These are phyloP conservation scores for Caenorhabditis latens DNA, from an alignment of 1,140 invertebrate genomes.

Conservation along the genomic window DNA sequence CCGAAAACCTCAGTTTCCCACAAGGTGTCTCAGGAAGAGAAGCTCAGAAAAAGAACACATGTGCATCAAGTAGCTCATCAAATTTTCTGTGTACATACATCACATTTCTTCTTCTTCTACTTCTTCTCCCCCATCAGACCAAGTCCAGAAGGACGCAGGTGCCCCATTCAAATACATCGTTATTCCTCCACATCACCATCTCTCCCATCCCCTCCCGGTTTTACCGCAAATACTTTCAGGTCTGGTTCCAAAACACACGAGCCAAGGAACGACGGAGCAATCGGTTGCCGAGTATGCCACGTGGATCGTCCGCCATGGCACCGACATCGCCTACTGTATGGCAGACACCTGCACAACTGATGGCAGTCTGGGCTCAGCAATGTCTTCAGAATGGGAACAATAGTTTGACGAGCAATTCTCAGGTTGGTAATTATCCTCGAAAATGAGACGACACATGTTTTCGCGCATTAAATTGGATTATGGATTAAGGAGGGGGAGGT, in stretches of 20 bases:
- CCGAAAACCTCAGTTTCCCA: conserved; percentile 19
- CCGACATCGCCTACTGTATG: neutral
- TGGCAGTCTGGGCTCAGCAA: conserved; percentile 63
- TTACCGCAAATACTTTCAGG: conserved; percentile 74
- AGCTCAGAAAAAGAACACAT: conserved; percentile 5
- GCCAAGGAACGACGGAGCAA: conserved; percentile 86
- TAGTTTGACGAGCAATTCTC: conserved; percentile 21
- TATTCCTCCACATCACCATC: conserved; percentile 11
- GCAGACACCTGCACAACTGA: conserved; percentile 58
- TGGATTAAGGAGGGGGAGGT: neutral
- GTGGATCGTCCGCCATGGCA: conserved; percentile 50
- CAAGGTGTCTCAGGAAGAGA: conserved; percentile 25
- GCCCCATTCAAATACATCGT: neutral
- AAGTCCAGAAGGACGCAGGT: conserved; percentile 38
- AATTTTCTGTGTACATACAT: conserved; percentile 52
- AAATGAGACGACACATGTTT: conserved; percentile 8
- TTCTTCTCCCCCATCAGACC: conserved; percentile 4
- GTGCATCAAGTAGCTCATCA: conserved; percentile 39
- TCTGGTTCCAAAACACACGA: conserved; percentile 97
- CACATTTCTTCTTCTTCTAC: conserved; percentile 34
- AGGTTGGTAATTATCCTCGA: neutral
- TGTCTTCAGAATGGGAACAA: conserved; percentile 26
- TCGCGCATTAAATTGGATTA: conserved; percentile 50
- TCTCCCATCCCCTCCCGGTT: neutral
- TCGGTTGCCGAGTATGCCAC: conserved; percentile 72